Base-by-base conservation (phyloP, 1,140 invertebrate species). In the Bombyx mori region DNA sequence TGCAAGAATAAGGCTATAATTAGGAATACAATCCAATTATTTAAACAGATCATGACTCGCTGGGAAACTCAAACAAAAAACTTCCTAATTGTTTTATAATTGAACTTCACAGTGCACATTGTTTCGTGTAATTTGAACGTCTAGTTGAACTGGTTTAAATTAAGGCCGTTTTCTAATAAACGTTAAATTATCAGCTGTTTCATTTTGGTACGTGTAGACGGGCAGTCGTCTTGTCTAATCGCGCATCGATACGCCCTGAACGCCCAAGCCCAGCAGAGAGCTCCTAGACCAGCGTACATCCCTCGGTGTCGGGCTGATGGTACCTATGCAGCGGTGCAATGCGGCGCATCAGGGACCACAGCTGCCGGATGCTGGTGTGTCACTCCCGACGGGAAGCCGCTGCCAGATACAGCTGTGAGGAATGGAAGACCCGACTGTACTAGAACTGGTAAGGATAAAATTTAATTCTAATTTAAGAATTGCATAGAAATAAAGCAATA, bases 271-370 rank as follows among this genome's bases (percentile, higher is more conserved):
- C 73, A 73, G 18, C 73, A 76, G 43, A 65, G 68, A n/a, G 73
- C 71, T 1, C 65, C 75, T 5, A 70, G 75, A 22, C 71, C 80
- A 2, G 69, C 76, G 26, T 89, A 91, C 88, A 73, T 91, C 35
- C 94, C 95, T 4, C 87, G 89, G 42, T 98, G 96, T 77, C 90
- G 93, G 53, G 86, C 90, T 6, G 95, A 97, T 71, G 96, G 96
- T 7, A 92, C 91, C 3, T 98, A 94, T 79, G 91, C 93, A 1
- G 90, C 94, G 6, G 91, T 96, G 46, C 96, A 98, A 86, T 98
- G 96, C 77, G 92, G 96, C 65, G 81, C 88, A 7, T 91, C 91
- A 7, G 92, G 96, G 66, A 83, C 88, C 3, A 90, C 87, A 6
- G 90, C 91, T 0, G 92, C 92, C 1, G 94, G 93, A 54, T 90